Evolutionary conservation across 2,113 vertebrate species (phyloP).

Genomic region (Dromiciops gliroides): DNA sequence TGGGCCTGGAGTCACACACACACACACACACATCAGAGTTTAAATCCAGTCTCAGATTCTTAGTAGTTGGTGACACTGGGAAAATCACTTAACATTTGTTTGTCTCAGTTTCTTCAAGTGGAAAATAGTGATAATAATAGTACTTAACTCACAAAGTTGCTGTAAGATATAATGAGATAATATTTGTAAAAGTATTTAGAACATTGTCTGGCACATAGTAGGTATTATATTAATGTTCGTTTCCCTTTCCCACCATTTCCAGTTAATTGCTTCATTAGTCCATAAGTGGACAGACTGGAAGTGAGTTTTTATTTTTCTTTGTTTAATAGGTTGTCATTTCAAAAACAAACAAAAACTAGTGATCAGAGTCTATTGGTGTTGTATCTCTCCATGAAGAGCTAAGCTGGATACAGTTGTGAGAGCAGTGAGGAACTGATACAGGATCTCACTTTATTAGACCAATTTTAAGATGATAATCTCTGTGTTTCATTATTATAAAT

Average conservation of each 20-base stretch:
- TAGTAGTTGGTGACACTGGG: neutral
- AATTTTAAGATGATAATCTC: no score
- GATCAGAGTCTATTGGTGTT: neutral
- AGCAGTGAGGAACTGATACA: neutral
- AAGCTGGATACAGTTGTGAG: neutral
- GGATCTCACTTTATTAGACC: neutral
- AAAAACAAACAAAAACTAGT: no score
- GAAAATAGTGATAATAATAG: neutral
- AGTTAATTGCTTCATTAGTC: rapidly evolving
- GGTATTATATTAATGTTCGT: neutral
- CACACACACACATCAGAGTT: no score
- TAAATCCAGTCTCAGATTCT: neutral
- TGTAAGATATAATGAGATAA: neutral
- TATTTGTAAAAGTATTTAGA: neutral
- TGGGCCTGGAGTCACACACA: neutral
- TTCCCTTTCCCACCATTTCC: neutral
- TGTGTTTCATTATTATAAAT: neutral
- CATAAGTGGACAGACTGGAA: neutral
- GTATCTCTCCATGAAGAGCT: neutral
- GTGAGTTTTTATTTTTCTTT: neutral
- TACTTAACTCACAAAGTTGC: neutral
- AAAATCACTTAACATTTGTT: neutral
- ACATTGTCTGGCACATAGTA: neutral
- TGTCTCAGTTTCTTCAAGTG: neutral
- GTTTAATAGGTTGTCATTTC: neutral